Evolutionary conservation across 1,140 invertebrate species (phyloP).

Genomic region (Dendrolimus kikuchii): DNA sequence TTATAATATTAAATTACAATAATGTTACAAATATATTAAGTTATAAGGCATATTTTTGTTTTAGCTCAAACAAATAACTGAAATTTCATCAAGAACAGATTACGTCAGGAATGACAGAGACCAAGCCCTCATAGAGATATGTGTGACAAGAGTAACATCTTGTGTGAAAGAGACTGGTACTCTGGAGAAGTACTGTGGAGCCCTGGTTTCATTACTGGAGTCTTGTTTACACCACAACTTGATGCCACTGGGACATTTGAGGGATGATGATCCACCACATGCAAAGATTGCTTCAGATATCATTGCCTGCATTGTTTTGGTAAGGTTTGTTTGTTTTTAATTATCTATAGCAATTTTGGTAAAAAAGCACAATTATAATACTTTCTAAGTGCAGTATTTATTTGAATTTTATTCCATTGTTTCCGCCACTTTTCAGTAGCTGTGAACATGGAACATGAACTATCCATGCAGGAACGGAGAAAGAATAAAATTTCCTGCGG

Average conservation of each 20-base stretch:
- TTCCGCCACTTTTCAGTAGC: no score
- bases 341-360: background rate
- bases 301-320: constrained; percentile 94
- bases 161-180: constrained; percentile 92
- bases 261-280: constrained; percentile 92
- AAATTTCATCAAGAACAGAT: constrained; percentile 85
- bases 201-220: constrained; percentile 87
- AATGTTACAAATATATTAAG: no score
- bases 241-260: constrained; percentile 77
- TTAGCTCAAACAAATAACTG: constrained; percentile 81
- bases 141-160: constrained; percentile 89
- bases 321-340: constrained; percentile 56
- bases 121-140: constrained; percentile 95
- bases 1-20: no score
- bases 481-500: no score
- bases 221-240: constrained; percentile 91
- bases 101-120: constrained; percentile 91
- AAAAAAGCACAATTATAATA: no score
- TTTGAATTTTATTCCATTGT: no score
- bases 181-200: constrained; percentile 87
- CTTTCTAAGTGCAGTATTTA: no score
- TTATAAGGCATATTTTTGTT: constrained; percentile 22
- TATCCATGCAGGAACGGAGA: no score
- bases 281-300: constrained; percentile 96
- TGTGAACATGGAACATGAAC: no score